phyloP scores from a whole-genome alignment of 1,140 invertebrate genomes.

The Ptiloglossa arizonensis region DNA sequence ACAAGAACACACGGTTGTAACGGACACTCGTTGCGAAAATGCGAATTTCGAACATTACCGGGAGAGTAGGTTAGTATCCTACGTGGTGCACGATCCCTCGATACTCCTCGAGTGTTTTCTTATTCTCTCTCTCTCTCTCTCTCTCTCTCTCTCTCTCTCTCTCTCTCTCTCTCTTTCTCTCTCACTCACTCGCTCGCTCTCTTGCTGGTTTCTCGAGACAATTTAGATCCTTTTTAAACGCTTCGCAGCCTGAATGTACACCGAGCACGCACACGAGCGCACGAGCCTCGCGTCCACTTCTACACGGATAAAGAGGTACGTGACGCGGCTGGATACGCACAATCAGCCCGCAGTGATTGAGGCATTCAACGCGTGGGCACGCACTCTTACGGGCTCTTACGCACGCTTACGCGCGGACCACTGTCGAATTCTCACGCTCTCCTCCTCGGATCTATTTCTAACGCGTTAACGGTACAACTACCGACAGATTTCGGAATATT shows the following conservation, averaged over 20 bases:
- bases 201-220: conserved; percentile 42
- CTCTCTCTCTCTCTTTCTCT: background rate
- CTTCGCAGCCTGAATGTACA: conserved; percentile 22
- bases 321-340: conserved; percentile 72
- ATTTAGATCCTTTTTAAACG: conserved; percentile 64
- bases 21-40: conserved; percentile 23
- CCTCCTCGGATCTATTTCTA: conserved; percentile 39
- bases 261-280: background rate
- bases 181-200: background rate
- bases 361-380: conserved; percentile 72
- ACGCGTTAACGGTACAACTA: too few species aligned
- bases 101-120: conserved; percentile 17
- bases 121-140: background rate
- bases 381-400: conserved; percentile 63
- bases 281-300: conserved; percentile 55
- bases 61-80: background rate
- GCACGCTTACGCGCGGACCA: conserved; percentile 56
- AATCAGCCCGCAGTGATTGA: conserved; percentile 77
- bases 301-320: conserved; percentile 62
- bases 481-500: too few species aligned
- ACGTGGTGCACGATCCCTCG: conserved; percentile 9
- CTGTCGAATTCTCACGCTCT: conserved; percentile 72
- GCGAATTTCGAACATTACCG: conserved; percentile 12
- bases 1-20: background rate
- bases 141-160: background rate